Evolutionary conservation across 30 jellyfish, hydroid and myxozoan genomes (phyloP), one percentile per base, ranked within the genome.

Genomic region (Catostylus mosaicus): DNA sequence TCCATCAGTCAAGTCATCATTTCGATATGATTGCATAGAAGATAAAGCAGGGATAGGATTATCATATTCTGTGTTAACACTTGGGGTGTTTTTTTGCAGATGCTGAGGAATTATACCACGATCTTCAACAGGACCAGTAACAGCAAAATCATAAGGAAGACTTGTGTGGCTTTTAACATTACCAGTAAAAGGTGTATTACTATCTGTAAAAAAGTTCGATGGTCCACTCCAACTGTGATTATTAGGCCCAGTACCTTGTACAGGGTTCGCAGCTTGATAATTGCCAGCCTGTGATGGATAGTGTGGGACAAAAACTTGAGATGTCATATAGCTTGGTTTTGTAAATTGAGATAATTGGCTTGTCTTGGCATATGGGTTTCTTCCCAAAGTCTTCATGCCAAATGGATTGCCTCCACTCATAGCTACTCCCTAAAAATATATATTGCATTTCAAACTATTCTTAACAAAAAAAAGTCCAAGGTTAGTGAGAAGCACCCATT

Each of bases 181-280:
- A 20, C 36, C 22, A 68, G 32, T 14, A 68, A 34, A 35, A 34
- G 35, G 80, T 0, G 40, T 36, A 47, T 37, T 54, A 3, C 63
- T 16, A 0, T 0, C 63, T 50, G 24, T 23, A 59, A 59, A 19
- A 0, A 37, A 37, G 18, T 57, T 72, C 2, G 88, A 70, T 30
- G 88, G 67, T 29, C 88, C 78, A 0, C 78, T 54, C 88, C 88
- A 77, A 68, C 88, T 77, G 34, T 50, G 88, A 38, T 69, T 77
- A 18, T 68, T 72, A 77, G 88, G 10, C 7, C 38, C 80, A 1
- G n/a, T n/a, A n/a, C n/a, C 5, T 43, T 43, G 16, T 6, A 43
- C 12, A 16, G 16, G 56, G 56, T 43, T 6, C 16, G 16, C n/a
- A n/a, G n/a, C n/a, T 31, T 37, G 24, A 37, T 14, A 65, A 8